These are phyloP conservation scores for Rhopalosiphum padi DNA, from an alignment of 1,140 invertebrate genomes.

Conservation along the genomic window DNA sequence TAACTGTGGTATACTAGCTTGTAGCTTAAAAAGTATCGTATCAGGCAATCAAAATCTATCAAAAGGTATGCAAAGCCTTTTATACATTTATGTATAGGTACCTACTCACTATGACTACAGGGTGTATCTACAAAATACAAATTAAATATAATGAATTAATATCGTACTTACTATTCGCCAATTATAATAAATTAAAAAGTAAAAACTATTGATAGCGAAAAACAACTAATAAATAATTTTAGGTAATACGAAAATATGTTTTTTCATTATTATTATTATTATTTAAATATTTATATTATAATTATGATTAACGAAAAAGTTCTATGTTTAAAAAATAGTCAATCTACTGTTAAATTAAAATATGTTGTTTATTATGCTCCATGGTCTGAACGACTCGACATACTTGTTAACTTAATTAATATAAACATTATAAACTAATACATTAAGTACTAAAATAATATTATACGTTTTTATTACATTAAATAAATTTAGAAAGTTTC, in stretches of 20 bases:
- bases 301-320: neutral
- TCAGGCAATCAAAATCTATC: too few relatives aligned
- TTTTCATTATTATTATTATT: too few relatives aligned
- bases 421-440: neutral
- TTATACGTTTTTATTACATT: neutral
- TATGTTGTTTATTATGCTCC: neutral
- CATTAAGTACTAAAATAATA: neutral
- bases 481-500: neutral
- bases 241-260: too few relatives aligned
- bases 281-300: too few relatives aligned
- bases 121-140: too few relatives aligned
- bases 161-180: neutral
- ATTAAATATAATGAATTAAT: too few relatives aligned
- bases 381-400: neutral
- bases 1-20: too few relatives aligned
- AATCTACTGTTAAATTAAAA: neutral
- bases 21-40: too few relatives aligned
- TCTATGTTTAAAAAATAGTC: neutral
- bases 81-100: too few relatives aligned
- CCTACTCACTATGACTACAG: too few relatives aligned
- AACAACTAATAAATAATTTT: neutral
- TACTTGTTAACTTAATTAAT: neutral
- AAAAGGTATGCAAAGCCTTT: too few relatives aligned
- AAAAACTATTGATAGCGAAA: neutral
- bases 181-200: neutral